phyloP scores from a whole-genome alignment of 2,113 vertebrate species.

The Micronycteris hirsuta region DNA sequence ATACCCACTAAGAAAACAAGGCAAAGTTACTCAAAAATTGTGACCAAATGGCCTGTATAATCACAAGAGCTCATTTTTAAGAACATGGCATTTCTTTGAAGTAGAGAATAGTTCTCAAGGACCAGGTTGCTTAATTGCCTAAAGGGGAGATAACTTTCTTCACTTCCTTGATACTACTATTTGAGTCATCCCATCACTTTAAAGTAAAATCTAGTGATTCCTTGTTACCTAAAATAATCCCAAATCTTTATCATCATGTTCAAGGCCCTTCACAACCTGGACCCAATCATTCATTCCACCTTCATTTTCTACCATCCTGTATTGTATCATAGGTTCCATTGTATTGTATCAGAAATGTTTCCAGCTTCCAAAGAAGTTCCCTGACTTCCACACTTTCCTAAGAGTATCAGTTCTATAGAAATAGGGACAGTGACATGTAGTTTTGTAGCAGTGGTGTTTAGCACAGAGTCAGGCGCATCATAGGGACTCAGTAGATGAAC shows the following conservation, averaged over 20 bases:
- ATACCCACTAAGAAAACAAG: not conserved
- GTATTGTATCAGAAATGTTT: not conserved
- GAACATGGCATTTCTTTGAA: not conserved
- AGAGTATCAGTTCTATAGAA: not conserved
- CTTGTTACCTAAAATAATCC: not conserved
- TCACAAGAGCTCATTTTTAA: not conserved
- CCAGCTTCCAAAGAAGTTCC: not conserved
- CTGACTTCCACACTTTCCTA: not conserved
- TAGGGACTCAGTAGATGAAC: not conserved
- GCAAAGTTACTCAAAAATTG: not conserved
- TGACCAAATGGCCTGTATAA: not conserved
- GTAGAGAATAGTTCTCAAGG: not conserved
- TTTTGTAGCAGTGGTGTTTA: not conserved
- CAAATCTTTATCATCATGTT: not conserved
- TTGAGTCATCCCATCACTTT: not conserved
- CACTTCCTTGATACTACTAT: not conserved
- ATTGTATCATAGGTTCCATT: not conserved
- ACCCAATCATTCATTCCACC: not conserved
- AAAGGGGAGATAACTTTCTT: not conserved
- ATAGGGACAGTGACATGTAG: not conserved
- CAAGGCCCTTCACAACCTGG: not conserved
- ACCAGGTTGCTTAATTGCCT: not conserved
- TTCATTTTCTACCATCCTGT: not conserved
- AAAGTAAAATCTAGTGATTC: not conserved
- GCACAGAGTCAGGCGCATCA: not conserved